Conservation (phyloP, 1,140 invertebrate genomes). For the Drosophila yakuba region DNA sequence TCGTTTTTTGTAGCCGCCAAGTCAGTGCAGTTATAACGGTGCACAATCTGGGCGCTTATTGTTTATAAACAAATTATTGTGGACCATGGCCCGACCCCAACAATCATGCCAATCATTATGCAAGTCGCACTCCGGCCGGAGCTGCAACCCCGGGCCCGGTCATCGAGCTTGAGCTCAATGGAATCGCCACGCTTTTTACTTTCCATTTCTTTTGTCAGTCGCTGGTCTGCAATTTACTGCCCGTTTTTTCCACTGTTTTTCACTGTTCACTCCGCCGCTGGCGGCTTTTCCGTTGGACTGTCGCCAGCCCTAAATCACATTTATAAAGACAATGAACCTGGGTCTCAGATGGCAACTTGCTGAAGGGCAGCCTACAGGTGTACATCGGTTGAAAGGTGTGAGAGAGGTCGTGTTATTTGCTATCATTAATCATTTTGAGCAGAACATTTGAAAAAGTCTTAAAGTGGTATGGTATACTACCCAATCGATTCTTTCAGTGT, state of each 20-base stretch:
- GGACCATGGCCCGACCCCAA: conserved; percentile 23
- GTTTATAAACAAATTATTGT: conserved; percentile 77
- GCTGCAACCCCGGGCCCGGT: conserved; percentile 62
- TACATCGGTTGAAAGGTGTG: neutral
- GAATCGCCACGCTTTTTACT: conserved; percentile 59
- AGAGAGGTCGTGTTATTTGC: conserved; percentile 3
- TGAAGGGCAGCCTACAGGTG: conserved; percentile 7
- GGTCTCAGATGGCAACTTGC: conserved; percentile 10
- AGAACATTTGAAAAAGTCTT: too few relatives aligned
- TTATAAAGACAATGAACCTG: conserved; percentile 68
- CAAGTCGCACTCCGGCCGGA: conserved; percentile 53
- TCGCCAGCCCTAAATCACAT: conserved; percentile 58
- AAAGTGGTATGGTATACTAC: too few relatives aligned
- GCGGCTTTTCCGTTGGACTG: conserved; percentile 60
- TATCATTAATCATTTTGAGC: conserved; percentile 19
- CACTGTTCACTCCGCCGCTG: conserved; percentile 21
- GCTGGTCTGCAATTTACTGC: conserved; percentile 38
- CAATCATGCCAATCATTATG: conserved; percentile 76
- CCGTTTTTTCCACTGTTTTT: conserved; percentile 5
- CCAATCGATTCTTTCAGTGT: conserved; percentile 15
- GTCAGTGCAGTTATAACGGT: conserved; percentile 67
- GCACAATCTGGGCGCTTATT: conserved; percentile 59
- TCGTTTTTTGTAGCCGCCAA: conserved; percentile 16
- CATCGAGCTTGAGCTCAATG: conserved; percentile 65
- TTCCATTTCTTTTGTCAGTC: conserved; percentile 77